Evolutionary conservation across 1,140 invertebrate species (phyloP).

Genomic region (Neocloeon triangulifer): DNA sequence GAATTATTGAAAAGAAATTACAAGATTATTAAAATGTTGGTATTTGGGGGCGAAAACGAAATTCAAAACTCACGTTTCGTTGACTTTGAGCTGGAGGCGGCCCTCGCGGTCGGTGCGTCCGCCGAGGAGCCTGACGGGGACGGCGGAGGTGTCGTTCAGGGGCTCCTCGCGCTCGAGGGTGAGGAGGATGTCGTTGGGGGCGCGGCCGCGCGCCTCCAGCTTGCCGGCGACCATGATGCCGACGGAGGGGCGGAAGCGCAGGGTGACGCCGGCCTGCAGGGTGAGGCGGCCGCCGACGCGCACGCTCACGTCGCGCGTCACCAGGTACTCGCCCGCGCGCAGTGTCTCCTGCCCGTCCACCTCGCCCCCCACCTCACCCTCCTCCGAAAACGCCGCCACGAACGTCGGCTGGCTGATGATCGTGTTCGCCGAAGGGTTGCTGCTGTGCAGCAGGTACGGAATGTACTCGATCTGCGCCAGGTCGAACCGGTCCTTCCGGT

Average conservation of each 20-base stretch:
- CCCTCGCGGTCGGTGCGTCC: conserved; percentile 52
- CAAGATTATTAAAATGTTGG: conserved; percentile 2
- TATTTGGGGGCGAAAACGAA: too few relatives aligned
- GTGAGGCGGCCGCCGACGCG: conserved; percentile 67
- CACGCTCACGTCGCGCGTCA: conserved; percentile 77
- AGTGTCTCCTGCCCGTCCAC: conserved; percentile 67
- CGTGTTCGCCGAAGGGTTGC: conserved; percentile 57
- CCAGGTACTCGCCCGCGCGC: conserved; percentile 54
- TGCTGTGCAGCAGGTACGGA: conserved; percentile 63
- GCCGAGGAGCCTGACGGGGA: conserved; percentile 51
- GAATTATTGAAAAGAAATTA: not conserved
- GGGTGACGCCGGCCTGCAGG: conserved; percentile 62
- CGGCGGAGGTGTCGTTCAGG: conserved; percentile 29
- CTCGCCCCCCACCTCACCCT: conserved; percentile 60
- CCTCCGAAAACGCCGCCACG: conserved; percentile 48
- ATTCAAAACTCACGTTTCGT: too few relatives aligned
- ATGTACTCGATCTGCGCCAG: conserved; percentile 67
- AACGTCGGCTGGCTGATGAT: conserved; percentile 44
- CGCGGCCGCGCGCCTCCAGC: conserved; percentile 55
- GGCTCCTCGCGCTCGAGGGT: conserved; percentile 39
- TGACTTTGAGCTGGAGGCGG: conserved; percentile 40
- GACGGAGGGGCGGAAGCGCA: conserved; percentile 68
- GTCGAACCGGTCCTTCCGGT: conserved; percentile 73
- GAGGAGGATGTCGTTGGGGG: conserved; percentile 51
- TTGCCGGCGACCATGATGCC: conserved; percentile 93